Conservation (phyloP, 2,888 invertebrate species). For the Apamea epomidion region DNA sequence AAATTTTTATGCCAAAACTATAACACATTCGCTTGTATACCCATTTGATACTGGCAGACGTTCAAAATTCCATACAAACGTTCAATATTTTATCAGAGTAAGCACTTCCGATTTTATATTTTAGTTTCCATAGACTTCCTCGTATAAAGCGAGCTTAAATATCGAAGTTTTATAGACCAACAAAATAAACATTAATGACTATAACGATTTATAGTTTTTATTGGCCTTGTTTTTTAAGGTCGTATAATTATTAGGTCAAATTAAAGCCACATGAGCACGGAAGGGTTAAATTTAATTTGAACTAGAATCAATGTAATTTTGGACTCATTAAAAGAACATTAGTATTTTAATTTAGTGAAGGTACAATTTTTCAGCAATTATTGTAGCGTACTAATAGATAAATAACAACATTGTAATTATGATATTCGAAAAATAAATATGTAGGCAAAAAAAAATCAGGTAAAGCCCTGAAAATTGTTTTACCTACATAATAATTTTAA, state of each 20-base stretch:
- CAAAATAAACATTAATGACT: conserved; percentile 5
- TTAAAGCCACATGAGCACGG: background rate
- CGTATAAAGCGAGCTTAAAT: background rate
- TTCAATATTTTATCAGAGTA: conserved; percentile 44
- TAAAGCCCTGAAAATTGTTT: too few relatives aligned
- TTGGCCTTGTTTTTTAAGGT: background rate
- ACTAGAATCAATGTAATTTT: conserved; percentile 22
- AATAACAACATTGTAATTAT: conserved; percentile 34
- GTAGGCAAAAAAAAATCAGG: background rate
- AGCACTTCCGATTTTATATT: conserved; percentile 54
- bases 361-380: conserved; percentile 8
- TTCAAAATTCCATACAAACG: conserved; percentile 62
- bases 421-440: background rate
- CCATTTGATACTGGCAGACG: conserved; percentile 63
- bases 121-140: conserved; percentile 27
- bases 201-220: conserved; percentile 1
- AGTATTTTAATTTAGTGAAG: conserved; percentile 15
- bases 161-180: conserved; percentile 10
- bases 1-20: conserved; percentile 62
- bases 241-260: conserved; percentile 10
- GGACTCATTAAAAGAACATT: conserved; percentile 38
- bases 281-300: conserved; percentile 31
- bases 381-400: conserved; percentile 27
- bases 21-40: conserved; percentile 44
- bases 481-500: background rate